Conservation (phyloP, 2,888 invertebrate species). For the Molanna angustata region DNA sequence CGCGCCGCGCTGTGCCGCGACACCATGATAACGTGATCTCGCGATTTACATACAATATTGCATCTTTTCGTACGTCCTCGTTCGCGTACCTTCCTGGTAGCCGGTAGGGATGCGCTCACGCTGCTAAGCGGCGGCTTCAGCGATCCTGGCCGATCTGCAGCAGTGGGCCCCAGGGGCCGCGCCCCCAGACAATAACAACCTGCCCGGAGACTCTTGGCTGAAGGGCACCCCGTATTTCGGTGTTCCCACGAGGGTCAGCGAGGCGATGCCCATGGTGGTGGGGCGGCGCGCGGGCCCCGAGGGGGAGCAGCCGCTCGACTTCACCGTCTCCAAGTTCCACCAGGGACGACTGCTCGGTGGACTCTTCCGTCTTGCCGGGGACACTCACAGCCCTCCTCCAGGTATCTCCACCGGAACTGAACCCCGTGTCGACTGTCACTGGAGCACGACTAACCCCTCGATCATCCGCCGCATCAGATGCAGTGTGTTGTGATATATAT, state of each 20-base stretch:
- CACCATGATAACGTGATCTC: conserved; percentile 7
- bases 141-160: conserved; percentile 38
- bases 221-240: conserved; percentile 27
- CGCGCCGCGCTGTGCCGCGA: conserved; percentile 36
- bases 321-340: conserved; percentile 63
- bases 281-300: conserved; percentile 52
- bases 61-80: background rate
- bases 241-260: conserved; percentile 20
- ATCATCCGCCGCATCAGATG: too few species aligned
- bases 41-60: conserved; percentile 3
- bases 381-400: conserved; percentile 40
- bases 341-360: conserved; percentile 35
- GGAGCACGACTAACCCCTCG: too few species aligned
- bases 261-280: conserved; percentile 62
- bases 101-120: conserved; percentile 35
- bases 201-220: conserved; percentile 35
- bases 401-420: conserved; percentile 32
- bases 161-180: conserved; percentile 40
- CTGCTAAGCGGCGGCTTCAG: conserved; percentile 49
- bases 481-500: too few species aligned
- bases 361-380: conserved; percentile 38
- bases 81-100: conserved; percentile 10
- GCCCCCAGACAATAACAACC: conserved; percentile 37
- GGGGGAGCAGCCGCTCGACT: conserved; percentile 67
- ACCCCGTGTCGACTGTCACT: too few species aligned